Evolutionary conservation across 1,140 invertebrate species (phyloP).

Genomic region (Bombus vancouverensis): DNA sequence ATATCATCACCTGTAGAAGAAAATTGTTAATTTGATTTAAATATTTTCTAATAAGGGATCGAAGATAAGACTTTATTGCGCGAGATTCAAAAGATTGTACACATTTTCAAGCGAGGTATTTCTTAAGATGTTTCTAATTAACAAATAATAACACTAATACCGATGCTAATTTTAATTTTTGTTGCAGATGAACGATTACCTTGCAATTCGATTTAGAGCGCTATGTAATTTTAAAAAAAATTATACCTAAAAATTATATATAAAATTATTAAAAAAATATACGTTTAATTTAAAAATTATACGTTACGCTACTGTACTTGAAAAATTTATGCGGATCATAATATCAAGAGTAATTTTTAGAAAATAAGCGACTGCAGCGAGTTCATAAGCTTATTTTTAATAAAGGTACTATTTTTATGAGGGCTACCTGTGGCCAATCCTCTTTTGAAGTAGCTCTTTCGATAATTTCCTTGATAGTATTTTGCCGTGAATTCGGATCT

Average conservation of each 20-base stretch:
- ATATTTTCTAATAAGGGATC: background rate
- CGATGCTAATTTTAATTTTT: too few species aligned
- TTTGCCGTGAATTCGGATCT: constrained; percentile 94
- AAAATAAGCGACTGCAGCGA: background rate
- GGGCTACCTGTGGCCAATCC: constrained; percentile 94
- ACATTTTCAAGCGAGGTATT: background rate
- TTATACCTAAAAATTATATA: background rate
- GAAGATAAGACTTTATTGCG: background rate
- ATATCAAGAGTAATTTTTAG: background rate
- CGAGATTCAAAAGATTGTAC: too few species aligned
- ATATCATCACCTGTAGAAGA: constrained; percentile 92
- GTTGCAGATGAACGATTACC: too few species aligned
- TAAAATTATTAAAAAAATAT: too few species aligned
- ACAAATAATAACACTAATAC: background rate
- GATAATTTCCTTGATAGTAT: constrained; percentile 95
- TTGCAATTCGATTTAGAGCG: too few species aligned
- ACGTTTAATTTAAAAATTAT: too few species aligned
- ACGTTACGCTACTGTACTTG: too few species aligned
- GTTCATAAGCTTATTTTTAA: background rate
- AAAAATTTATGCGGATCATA: background rate
- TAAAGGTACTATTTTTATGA: background rate
- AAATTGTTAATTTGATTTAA: background rate
- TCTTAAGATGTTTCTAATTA: background rate
- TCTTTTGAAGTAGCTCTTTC: constrained; percentile 91
- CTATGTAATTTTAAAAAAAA: background rate